Evolutionary conservation across 2,888 invertebrate species (phyloP).

Genomic region (Artemia sinica): DNA sequence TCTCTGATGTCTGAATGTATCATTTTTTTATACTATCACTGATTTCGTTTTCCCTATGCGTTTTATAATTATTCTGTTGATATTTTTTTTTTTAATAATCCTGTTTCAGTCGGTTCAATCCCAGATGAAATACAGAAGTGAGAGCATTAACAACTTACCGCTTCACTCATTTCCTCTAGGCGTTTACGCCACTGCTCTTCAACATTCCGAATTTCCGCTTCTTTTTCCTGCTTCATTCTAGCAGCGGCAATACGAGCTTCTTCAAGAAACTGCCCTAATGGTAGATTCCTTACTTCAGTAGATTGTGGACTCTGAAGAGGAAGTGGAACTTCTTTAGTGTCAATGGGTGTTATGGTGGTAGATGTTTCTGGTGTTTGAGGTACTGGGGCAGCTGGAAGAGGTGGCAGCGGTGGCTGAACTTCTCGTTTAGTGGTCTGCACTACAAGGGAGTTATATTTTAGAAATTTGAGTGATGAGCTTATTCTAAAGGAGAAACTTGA

Average conservation of each 20-base stretch:
- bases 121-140: no score
- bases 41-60: no score
- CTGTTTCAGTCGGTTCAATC: no score
- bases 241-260: slow-evolving; percentile 21
- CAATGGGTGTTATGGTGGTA: background rate
- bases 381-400: slow-evolving; percentile 5
- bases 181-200: slow-evolving; percentile 20
- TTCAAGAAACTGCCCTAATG: slow-evolving; percentile 19
- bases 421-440: background rate
- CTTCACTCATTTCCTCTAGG: slow-evolving; percentile 16
- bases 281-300: slow-evolving; percentile 3
- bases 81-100: no score
- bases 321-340: background rate
- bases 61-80: no score
- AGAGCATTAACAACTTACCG: slow-evolving; percentile 14
- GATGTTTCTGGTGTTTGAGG: background rate
- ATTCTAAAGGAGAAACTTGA: slow-evolving; percentile 4
- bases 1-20: no score
- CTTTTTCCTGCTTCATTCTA: slow-evolving; percentile 20
- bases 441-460: background rate
- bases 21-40: no score
- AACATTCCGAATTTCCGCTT: slow-evolving; percentile 20
- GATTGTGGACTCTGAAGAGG: background rate
- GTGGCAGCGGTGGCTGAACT: background rate
- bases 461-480: background rate